These are phyloP conservation scores for Rhinatrema bivittatum DNA, from an alignment of 2,797 vertebrate species.

Conservation along the genomic window DNA sequence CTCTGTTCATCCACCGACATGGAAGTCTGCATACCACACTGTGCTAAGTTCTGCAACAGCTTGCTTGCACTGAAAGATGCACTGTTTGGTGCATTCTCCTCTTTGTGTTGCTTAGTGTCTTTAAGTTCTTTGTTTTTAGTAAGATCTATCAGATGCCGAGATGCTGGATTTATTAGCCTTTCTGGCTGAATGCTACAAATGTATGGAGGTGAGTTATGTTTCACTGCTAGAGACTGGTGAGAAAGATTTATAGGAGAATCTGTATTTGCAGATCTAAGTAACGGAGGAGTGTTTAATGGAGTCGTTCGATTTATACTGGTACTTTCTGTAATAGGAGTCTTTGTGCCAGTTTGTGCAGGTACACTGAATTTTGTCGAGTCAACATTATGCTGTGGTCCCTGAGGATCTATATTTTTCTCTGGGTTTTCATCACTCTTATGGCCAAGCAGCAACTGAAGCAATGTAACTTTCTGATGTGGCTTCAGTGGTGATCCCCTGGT, in stretches of 20 bases:
- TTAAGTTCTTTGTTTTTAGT: constrained; percentile 56
- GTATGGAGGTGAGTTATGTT: constrained; percentile 49
- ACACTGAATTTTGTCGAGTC: constrained; percentile 54
- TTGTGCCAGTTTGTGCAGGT: constrained; percentile 32
- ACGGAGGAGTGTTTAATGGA: constrained; percentile 54
- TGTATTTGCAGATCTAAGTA: constrained; percentile 42
- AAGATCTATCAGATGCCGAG: constrained; percentile 69
- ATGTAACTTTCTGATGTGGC: constrained; percentile 88
- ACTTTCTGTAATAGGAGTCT: constrained; percentile 55
- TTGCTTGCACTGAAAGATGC: constrained; percentile 90
- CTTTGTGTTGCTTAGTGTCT: constrained; percentile 61
- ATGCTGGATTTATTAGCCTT: constrained; percentile 39
- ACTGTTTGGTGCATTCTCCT: constrained; percentile 67
- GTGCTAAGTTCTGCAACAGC: constrained; percentile 91
- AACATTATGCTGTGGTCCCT: constrained; percentile 62
- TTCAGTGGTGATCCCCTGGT: constrained; percentile 73
- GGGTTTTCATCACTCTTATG: constrained; percentile 79
- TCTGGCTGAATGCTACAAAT: constrained; percentile 52
- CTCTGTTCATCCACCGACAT: constrained; percentile 50
- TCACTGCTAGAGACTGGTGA: constrained; percentile 45
- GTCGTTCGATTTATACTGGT: constrained; percentile 46
- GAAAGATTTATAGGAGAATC: constrained; percentile 67
- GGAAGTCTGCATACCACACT: constrained; percentile 72
- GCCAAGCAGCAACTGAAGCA: constrained; percentile 92
- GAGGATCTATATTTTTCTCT: constrained; percentile 62